Conservation (phyloP, 2,113 vertebrate genomes). For the Zosterops hypoxanthus region DNA sequence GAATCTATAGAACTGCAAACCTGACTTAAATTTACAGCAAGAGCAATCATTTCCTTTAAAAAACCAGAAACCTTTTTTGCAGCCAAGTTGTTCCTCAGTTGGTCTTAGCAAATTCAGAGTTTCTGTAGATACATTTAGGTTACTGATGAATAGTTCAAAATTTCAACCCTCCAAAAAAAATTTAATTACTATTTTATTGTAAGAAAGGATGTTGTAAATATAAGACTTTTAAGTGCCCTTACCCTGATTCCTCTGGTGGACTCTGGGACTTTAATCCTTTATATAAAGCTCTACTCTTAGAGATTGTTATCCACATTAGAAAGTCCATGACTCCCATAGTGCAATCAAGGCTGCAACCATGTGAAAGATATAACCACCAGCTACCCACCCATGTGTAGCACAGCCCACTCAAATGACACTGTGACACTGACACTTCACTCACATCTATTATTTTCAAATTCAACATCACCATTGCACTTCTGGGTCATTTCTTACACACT, state of each 20-base stretch:
- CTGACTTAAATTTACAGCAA: background rate
- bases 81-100: background rate
- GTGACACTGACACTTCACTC: background rate
- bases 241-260: background rate
- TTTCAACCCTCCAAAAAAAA: background rate
- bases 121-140: background rate
- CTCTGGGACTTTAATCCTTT: background rate
- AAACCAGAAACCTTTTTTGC: background rate
- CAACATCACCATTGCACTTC: background rate
- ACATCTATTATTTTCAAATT: background rate
- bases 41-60: background rate
- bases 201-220: background rate
- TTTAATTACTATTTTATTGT: background rate
- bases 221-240: background rate
- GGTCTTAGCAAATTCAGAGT: background rate
- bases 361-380: background rate
- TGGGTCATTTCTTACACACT: background rate
- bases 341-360: background rate
- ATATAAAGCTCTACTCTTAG: background rate
- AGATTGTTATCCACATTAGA: background rate
- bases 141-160: background rate
- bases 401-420: background rate
- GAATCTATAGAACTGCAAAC: background rate
- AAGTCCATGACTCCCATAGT: accelerated
- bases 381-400: background rate